Conservation (phyloP, 2,113 vertebrate genomes). For the Collichthys lucidus region DNA sequence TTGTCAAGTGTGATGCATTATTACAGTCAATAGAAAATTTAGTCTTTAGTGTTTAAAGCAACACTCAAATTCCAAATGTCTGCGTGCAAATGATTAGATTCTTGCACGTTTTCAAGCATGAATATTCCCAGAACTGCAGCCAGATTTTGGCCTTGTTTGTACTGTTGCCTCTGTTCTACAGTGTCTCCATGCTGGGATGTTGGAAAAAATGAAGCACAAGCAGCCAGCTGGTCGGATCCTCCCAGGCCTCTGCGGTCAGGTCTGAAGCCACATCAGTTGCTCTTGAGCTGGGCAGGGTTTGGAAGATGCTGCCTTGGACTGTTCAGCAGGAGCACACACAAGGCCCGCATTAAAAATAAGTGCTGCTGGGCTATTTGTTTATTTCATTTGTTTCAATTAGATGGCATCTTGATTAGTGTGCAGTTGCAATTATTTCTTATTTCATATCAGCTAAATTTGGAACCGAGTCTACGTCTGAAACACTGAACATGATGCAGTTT, state of each 20-base stretch:
- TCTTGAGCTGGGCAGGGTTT: conserved; percentile 28
- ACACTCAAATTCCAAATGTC: not conserved
- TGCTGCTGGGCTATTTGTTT: not conserved
- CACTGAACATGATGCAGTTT: not conserved
- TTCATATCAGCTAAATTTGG: not conserved
- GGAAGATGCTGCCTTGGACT: not conserved
- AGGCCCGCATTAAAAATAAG: conserved; percentile 16
- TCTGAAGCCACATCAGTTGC: conserved; percentile 40
- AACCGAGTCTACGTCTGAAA: not conserved
- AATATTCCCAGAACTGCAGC: conserved; percentile 1
- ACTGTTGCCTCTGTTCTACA: not conserved
- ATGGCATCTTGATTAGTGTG: not conserved
- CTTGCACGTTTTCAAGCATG: not conserved
- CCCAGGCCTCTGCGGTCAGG: conserved; percentile 18
- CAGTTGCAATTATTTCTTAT: not conserved
- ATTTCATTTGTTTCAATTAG: not conserved
- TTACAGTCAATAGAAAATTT: not conserved
- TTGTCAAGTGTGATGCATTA: not conserved
- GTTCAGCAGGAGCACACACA: conserved; percentile 11
- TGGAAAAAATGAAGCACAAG: conserved; percentile 30
- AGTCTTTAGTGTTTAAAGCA: not conserved
- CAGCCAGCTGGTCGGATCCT: conserved; percentile 32
- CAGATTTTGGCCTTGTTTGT: conserved; percentile 6
- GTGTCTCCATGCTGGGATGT: conserved; percentile 16
- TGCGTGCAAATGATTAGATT: not conserved